phyloP scores from a whole-genome alignment of 2,888 invertebrate genomes.

The Ellobium chinense region DNA sequence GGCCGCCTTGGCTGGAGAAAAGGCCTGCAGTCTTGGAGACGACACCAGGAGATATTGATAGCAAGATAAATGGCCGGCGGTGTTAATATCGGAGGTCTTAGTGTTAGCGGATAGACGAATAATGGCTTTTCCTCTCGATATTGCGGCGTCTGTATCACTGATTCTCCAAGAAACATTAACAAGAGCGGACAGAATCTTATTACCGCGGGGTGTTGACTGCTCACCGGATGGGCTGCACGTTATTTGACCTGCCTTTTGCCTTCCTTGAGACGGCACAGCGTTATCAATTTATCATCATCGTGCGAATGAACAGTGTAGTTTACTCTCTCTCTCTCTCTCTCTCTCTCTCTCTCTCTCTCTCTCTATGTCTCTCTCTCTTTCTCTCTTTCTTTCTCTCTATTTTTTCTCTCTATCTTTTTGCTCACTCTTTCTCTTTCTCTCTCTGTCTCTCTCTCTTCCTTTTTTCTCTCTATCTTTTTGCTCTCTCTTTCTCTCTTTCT shows the following conservation, averaged over 20 bases:
- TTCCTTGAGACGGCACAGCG: not conserved
- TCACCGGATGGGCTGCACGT: not conserved
- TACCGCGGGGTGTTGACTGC: not conserved
- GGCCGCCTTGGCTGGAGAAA: not conserved
- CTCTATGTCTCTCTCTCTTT: not conserved
- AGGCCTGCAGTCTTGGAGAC: not conserved
- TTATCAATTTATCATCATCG: not conserved
- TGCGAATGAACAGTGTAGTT: not conserved
- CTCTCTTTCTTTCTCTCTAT: too few relatives aligned
- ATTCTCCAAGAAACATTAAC: not conserved
- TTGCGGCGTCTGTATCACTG: not conserved
- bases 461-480: too few relatives aligned
- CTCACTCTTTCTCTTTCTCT: too few relatives aligned
- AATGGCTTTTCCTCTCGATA: not conserved
- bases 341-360: not conserved
- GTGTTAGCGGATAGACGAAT: not conserved
- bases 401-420: too few relatives aligned
- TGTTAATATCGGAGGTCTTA: not conserved
- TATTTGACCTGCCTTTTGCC: not conserved
- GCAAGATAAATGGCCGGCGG: conserved; percentile 19
- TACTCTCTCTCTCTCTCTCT: not conserved
- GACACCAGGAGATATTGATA: not conserved
- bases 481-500: too few relatives aligned
- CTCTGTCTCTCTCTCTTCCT: too few relatives aligned
- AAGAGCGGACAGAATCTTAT: conserved; percentile 7